Conservation (phyloP, 2,113 vertebrate genomes). For the Cepphus grylle region DNA sequence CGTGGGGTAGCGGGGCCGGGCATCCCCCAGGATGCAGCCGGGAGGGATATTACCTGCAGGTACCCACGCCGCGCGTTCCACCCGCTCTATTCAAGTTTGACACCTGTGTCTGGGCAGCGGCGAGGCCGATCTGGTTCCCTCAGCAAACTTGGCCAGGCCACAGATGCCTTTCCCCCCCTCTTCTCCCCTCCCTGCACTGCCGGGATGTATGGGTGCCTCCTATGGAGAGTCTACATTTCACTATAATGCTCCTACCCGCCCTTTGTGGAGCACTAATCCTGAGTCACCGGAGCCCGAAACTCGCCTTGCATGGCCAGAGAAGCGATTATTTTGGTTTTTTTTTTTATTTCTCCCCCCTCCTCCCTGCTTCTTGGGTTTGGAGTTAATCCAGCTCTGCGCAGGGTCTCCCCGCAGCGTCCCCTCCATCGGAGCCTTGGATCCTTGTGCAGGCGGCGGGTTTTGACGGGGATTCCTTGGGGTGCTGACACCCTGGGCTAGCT, state of each 20-base stretch:
- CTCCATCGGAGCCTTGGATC: neutral
- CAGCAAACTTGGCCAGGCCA: neutral
- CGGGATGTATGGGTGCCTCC: constrained; percentile 37
- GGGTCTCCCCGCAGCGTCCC: neutral
- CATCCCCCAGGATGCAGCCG: neutral
- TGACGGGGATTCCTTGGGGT: neutral
- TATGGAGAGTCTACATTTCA: constrained; percentile 41
- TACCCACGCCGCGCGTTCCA: neutral
- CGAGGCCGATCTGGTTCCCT: neutral
- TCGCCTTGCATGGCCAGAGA: neutral
- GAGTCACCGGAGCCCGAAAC: constrained; percentile 12
- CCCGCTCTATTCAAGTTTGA: neutral
- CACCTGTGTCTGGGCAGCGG: neutral
- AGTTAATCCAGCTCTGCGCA: constrained; percentile 35
- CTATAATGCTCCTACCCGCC: constrained; percentile 21
- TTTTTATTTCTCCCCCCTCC: neutral
- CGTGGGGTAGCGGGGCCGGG: neutral
- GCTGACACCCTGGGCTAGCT: neutral
- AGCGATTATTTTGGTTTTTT: neutral
- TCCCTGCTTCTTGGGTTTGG: neutral
- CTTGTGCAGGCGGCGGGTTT: rapidly evolving
- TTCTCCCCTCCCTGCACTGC: neutral
- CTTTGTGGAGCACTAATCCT: constrained; percentile 58
- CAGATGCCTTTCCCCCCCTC: neutral
- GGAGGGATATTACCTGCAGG: neutral